Evolutionary conservation across 2,113 vertebrate genomes (phyloP).

Genomic region (Lophotis ruficrista): DNA sequence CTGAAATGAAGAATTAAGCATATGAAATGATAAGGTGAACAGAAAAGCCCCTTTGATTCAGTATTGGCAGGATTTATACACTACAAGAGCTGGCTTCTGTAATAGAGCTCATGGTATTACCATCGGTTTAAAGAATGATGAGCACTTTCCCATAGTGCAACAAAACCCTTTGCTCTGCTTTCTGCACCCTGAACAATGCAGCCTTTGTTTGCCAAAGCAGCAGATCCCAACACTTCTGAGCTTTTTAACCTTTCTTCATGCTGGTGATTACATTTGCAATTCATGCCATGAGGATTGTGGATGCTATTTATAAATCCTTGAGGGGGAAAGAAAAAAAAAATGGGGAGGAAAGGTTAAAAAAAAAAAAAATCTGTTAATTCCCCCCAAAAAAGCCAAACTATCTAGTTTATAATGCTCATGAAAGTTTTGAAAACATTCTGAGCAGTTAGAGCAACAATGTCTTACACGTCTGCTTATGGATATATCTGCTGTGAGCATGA

Average conservation of each 20-base stretch:
- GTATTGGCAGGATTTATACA: not conserved
- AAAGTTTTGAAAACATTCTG: not conserved
- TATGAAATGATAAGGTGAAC: not conserved
- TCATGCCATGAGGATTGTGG: not conserved
- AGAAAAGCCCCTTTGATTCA: not conserved
- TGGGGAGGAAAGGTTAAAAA: not conserved
- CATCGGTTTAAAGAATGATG: not conserved
- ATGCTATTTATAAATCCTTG: slow-evolving; percentile 7
- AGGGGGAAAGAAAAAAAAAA: not conserved
- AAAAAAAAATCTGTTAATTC: not conserved
- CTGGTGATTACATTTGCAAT: slow-evolving; percentile 61
- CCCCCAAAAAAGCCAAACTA: not conserved
- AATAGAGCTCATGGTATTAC: not conserved
- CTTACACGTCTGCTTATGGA: not conserved
- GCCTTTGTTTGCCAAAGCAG: slow-evolving; percentile 22
- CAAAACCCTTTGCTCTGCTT: not conserved
- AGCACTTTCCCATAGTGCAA: not conserved
- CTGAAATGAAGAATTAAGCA: not conserved
- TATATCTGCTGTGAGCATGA: not conserved
- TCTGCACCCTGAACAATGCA: not conserved
- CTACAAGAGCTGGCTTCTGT: not conserved
- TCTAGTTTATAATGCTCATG: not conserved
- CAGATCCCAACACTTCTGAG: not conserved
- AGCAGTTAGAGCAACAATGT: not conserved
- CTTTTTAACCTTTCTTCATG: not conserved